Percentiles rank a stretch among this genome's conserved stretches.
Evolutionary conservation across 2,888 invertebrate genomes (phyloP).

Genomic region (Phyllotreta cruciferae): DNA sequence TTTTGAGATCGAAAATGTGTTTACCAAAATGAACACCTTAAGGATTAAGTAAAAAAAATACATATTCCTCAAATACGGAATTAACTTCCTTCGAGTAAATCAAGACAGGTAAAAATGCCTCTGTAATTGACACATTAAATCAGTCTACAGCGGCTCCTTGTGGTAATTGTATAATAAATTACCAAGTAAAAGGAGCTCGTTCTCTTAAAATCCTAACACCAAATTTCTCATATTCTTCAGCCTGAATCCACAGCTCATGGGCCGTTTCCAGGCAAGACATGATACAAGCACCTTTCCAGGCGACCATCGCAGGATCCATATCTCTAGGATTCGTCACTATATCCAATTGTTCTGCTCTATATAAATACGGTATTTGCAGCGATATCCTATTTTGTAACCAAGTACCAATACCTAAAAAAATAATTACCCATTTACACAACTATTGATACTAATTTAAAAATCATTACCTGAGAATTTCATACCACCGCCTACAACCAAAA

Average conservation of each 20-base stretch:
- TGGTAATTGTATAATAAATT: constrained; percentile 25
- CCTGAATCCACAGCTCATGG: constrained; percentile 89
- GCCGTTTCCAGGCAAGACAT: constrained; percentile 93
- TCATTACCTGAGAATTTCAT: constrained; percentile 73
- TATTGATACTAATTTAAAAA: constrained; percentile 57
- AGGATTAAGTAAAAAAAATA: constrained; percentile 35
- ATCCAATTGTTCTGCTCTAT: constrained; percentile 82
- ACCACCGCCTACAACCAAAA: constrained; percentile 90
- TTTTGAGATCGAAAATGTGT: constrained; percentile 35
- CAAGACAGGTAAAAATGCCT: too few species aligned
- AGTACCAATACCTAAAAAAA: constrained; percentile 65
- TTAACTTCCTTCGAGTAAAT: too few species aligned
- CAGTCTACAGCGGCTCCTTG: not conserved
- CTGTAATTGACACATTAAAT: too few species aligned
- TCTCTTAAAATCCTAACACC: constrained; percentile 88
- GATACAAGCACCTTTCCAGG: constrained; percentile 95
- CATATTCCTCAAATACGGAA: constrained; percentile 20
- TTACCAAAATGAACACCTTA: constrained; percentile 32
- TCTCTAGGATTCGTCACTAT: constrained; percentile 91
- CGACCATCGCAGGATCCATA: constrained; percentile 87
- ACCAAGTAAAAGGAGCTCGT: constrained; percentile 92
- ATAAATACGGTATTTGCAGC: constrained; percentile 81
- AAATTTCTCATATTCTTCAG: constrained; percentile 83
- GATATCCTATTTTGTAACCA: constrained; percentile 90
- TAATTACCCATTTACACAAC: not conserved